A percentile compares a stretch with the other conserved stretches of the same genome.
phyloP scores from a whole-genome alignment of 2,797 vertebrate genomes.

The Micrastur ruficollis region DNA sequence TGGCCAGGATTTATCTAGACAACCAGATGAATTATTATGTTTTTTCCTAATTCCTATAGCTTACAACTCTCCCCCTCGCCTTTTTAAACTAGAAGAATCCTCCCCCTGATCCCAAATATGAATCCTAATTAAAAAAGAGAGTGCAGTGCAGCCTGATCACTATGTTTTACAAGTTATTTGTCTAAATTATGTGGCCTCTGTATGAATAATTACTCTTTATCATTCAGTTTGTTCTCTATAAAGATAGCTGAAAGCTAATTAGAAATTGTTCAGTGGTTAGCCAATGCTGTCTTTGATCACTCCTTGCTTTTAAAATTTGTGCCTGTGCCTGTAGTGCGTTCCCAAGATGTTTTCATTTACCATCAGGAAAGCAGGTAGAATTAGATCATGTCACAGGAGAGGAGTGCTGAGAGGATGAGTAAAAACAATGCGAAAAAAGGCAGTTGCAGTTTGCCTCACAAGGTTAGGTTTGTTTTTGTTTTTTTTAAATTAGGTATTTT shows the following conservation, averaged over 20 bases:
- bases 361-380: not conserved
- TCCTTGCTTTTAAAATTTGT: slow-evolving; percentile 35
- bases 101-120: not conserved
- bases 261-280: slow-evolving; percentile 49
- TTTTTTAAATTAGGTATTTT: not conserved
- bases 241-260: slow-evolving; percentile 50
- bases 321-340: slow-evolving; percentile 2
- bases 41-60: not conserved
- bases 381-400: not conserved
- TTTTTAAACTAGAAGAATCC: not conserved
- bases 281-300: slow-evolving; percentile 43
- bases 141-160: not conserved
- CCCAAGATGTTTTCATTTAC: slow-evolving; percentile 49
- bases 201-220: slow-evolving; percentile 48
- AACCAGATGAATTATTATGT: not conserved
- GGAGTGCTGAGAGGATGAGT: not conserved
- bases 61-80: not conserved
- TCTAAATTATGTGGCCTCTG: slow-evolving; percentile 19
- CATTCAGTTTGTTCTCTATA: slow-evolving; percentile 5
- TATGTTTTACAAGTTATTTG: slow-evolving; percentile 44
- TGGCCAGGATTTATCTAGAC: not conserved
- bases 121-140: slow-evolving; percentile 8
- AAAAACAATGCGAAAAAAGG: not conserved
- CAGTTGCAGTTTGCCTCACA: not conserved
- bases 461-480: not conserved